phyloP scores from a whole-genome alignment of 1,140 invertebrate genomes.

The Eriocheir sinensis region DNA sequence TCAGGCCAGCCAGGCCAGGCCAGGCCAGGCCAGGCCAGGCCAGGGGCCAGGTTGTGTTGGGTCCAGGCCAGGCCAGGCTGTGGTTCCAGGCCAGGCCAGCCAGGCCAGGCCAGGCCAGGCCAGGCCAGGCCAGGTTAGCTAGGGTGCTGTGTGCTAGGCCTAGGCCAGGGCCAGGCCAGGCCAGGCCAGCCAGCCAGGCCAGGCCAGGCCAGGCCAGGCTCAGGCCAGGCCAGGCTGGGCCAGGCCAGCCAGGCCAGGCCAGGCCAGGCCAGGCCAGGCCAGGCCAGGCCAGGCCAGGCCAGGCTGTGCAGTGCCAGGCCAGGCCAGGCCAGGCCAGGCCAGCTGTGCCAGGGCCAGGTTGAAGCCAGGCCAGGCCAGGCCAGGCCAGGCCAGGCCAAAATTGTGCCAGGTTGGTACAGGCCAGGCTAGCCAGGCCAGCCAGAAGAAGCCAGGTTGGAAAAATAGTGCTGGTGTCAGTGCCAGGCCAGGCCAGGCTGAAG shows the following conservation, averaged over 20 bases:
- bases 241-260: conserved; percentile 58
- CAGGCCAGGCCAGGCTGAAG: conserved; percentile 28
- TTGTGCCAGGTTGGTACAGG: conserved; percentile 79
- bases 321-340: conserved; percentile 79
- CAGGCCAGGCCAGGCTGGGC: conserved; percentile 67
- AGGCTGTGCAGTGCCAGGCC: conserved; percentile 29
- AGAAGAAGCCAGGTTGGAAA: not conserved
- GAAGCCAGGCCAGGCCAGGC: conserved; percentile 73
- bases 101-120: conserved; percentile 59
- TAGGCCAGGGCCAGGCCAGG: conserved; percentile 62
- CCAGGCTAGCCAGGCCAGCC: conserved; percentile 15
- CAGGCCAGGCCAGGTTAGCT: conserved; percentile 48
- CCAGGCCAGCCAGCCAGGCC: conserved; percentile 45
- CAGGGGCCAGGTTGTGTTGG: conserved; percentile 66
- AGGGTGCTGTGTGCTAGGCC: conserved; percentile 54
- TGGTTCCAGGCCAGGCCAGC: conserved; percentile 50
- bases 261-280: conserved; percentile 28
- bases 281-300: conserved; percentile 51
- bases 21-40: not conserved
- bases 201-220: conserved; percentile 57
- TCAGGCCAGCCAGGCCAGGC: conserved; percentile 50
- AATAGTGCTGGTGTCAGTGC: not conserved
- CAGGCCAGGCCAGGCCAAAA: conserved; percentile 43
- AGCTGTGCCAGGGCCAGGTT: conserved; percentile 78
- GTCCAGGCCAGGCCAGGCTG: conserved; percentile 32